phyloP scores from a whole-genome alignment of 2,888 invertebrate species.

The Plebejus melissa region DNA sequence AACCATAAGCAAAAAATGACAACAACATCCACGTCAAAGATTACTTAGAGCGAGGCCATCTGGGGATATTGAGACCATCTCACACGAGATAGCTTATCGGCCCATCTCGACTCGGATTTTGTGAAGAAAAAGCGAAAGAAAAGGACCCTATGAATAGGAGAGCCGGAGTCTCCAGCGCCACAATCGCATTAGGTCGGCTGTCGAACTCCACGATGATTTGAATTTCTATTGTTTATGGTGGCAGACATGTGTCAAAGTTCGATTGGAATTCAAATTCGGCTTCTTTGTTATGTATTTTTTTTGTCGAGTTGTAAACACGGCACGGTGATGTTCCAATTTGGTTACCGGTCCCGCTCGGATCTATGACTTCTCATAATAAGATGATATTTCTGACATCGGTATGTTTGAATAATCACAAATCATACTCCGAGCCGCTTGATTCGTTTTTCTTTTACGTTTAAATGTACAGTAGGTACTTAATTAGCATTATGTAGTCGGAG shows the following conservation, averaged over 20 bases:
- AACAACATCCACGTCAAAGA: slow-evolving; percentile 69
- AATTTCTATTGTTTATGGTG: slow-evolving; percentile 79
- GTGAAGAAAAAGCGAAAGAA: slow-evolving; percentile 75
- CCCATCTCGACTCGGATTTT: slow-evolving; percentile 73
- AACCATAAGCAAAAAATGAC: slow-evolving; percentile 71
- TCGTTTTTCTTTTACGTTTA: slow-evolving; percentile 33
- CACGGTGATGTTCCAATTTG: slow-evolving; percentile 76
- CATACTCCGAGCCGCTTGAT: slow-evolving; percentile 49
- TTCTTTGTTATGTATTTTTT: slow-evolving; percentile 73
- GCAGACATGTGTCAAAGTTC: slow-evolving; percentile 80
- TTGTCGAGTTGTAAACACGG: slow-evolving; percentile 77
- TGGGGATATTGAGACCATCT: slow-evolving; percentile 78
- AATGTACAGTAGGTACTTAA: slow-evolving; percentile 35
- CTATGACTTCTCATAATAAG: slow-evolving; percentile 65
- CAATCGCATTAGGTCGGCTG: slow-evolving; percentile 72
- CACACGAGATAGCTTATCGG: slow-evolving; percentile 74
- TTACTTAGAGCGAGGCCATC: slow-evolving; percentile 74
- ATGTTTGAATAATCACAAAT: slow-evolving; percentile 74
- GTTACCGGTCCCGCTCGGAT: slow-evolving; percentile 67
- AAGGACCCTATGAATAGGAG: slow-evolving; percentile 76
- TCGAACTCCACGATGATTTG: slow-evolving; percentile 74
- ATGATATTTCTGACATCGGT: slow-evolving; percentile 72
- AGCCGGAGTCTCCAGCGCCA: slow-evolving; percentile 66
- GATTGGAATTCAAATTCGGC: slow-evolving; percentile 79
- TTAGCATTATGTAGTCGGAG: slow-evolving; percentile 35